Base-by-base conservation (phyloP, 2,113 vertebrate genomes). In the Malaclemys terrapin region DNA sequence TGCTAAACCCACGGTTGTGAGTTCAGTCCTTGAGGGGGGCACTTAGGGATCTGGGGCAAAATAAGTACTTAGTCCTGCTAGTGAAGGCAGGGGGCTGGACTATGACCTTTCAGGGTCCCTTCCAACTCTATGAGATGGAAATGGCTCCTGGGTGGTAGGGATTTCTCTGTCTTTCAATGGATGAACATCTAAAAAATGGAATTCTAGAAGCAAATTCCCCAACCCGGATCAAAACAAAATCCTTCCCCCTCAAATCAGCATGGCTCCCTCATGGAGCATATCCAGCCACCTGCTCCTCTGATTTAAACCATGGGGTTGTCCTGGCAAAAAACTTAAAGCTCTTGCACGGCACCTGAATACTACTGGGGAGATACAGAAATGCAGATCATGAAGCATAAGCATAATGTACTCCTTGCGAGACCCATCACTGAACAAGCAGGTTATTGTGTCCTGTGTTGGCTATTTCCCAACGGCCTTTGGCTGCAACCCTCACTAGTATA, bases 211-310 rank as follows among this genome's bases (percentile, higher is more conserved):
- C 87, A 93, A 95, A 93, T 20, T 47, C 20, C 10, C 22, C 52
- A 85, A 88, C 50, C 6, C 19, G 88, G 78, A 86, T 11, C 42
- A 25, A 76, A 35, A 89, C 90, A 38, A 85, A 89, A 88, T 38
- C 79, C 35, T 65, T 59, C 38, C 22, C 80, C 91, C 80, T 76
- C 17, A 35, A 75, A 42, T n/a, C 31, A 81, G 5, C 38, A 19
- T 69, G 62, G 62, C 6, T 54, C 47, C 76, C 81, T 69, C 72
- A 47, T 2, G 2, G 62, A 53, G 52, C 84, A 88, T 4, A 22
- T 47, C 62, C 62, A 82, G 2, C 3, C 11, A 80, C 3, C 49
- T 56, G n/a, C 19, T 22, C 59, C 24, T 56, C 80, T 52, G 49
- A n/a, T 62, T 62, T 62, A 13, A 62, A 62, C 59, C 12, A 62